Conservation (phyloP, 2,888 invertebrate species). For the Chydorus sphaericus region DNA sequence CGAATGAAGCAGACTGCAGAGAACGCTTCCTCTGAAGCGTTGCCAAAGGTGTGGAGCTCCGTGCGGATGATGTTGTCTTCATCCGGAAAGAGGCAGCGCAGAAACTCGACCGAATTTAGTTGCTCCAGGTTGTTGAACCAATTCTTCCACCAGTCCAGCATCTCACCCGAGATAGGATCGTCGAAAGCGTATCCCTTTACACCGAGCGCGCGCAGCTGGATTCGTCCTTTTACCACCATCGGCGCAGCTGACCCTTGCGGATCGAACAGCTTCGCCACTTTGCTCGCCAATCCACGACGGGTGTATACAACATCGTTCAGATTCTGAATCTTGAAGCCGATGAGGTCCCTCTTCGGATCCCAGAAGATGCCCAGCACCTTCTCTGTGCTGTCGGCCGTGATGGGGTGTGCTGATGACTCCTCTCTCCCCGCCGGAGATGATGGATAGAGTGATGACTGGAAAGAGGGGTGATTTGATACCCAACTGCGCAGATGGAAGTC, state of each 20-base stretch:
- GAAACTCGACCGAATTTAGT: not conserved
- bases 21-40: conserved; percentile 10
- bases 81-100: conserved; percentile 3
- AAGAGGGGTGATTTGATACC: not conserved
- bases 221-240: conserved; percentile 13
- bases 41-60: conserved; percentile 9
- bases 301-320: not conserved
- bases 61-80: not conserved
- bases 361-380: not conserved
- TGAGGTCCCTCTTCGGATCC: not conserved
- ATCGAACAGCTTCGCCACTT: conserved; percentile 5
- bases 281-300: not conserved
- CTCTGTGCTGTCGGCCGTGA: not conserved
- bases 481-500: conserved; percentile 5
- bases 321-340: not conserved
- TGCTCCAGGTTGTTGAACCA: not conserved
- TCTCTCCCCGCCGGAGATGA: not conserved
- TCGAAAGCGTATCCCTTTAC: conserved; percentile 13
- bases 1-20: conserved; percentile 5
- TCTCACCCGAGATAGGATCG: conserved; percentile 10
- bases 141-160: not conserved
- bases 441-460: not conserved
- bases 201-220: conserved; percentile 14
- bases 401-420: not conserved
- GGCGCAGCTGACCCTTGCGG: conserved; percentile 6